These are phyloP conservation scores for Iphiclides podalirius DNA, from an alignment of 2,888 invertebrate genomes.

Conservation along the genomic window DNA sequence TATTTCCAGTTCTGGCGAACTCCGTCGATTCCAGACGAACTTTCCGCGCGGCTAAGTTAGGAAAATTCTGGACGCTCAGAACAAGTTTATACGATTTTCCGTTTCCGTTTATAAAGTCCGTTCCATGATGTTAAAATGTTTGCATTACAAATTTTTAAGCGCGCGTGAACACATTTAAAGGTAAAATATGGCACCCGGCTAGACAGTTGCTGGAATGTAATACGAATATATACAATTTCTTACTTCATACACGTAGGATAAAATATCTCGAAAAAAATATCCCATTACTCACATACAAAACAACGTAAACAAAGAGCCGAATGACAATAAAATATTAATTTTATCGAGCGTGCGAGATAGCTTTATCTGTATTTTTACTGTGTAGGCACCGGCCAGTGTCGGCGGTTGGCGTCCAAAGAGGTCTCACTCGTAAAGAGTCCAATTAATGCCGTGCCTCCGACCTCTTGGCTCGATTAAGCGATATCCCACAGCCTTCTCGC, in stretches of 20 bases:
- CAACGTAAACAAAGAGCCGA: slow-evolving; percentile 19
- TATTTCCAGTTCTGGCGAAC: slow-evolving; percentile 74
- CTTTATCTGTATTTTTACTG: slow-evolving; percentile 36
- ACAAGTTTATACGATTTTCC: too few species aligned
- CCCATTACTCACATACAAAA: slow-evolving; percentile 17
- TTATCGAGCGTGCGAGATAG: slow-evolving; percentile 20
- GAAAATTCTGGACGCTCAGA: slow-evolving; percentile 29
- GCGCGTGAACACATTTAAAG: too few species aligned
- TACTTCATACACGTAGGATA: neutral
- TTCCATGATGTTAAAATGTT: too few species aligned
- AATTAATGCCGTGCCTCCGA: slow-evolving; percentile 64
- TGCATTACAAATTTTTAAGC: too few species aligned
- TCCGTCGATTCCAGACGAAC: slow-evolving; percentile 61
- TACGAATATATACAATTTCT: neutral
- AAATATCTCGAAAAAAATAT: neutral
- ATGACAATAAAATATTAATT: slow-evolving; percentile 21
- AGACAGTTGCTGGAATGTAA: neutral
- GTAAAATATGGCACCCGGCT: neutral
- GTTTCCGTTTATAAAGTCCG: too few species aligned
- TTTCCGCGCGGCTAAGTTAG: slow-evolving; percentile 48
- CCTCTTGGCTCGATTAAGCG: slow-evolving; percentile 66
- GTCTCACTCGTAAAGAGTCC: slow-evolving; percentile 69
- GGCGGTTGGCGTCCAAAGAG: slow-evolving; percentile 57
- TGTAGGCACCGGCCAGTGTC: slow-evolving; percentile 24
- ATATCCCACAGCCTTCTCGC: slow-evolving; percentile 60